phyloP scores from a whole-genome alignment of 2,888 invertebrate genomes.

The Ethmia dodecea region DNA sequence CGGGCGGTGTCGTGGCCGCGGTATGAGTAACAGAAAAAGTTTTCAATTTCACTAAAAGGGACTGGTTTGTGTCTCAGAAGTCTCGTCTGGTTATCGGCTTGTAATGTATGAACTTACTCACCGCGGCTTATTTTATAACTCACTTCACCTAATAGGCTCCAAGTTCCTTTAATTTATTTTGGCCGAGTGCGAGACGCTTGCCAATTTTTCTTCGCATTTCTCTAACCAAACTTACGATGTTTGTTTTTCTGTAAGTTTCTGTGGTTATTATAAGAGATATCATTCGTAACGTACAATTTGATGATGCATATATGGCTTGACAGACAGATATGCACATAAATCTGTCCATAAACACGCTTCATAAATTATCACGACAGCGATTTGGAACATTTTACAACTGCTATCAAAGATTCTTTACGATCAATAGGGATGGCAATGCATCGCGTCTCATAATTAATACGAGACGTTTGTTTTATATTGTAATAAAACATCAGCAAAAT shows the following conservation, averaged over 20 bases:
- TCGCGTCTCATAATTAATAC: conserved; percentile 70
- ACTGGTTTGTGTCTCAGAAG: conserved; percentile 77
- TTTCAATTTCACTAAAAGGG: conserved; percentile 79
- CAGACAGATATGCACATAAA: conserved; percentile 61
- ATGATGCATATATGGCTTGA: conserved; percentile 12
- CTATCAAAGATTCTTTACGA: conserved; percentile 73
- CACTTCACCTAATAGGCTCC: conserved; percentile 72
- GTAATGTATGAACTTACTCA: conserved; percentile 76
- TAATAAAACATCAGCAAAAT: conserved; percentile 68
- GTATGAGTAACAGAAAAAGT: conserved; percentile 77
- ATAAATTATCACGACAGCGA: conserved; percentile 75
- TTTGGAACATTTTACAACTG: conserved; percentile 74
- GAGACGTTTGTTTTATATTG: conserved; percentile 75
- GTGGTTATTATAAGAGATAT: too few relatives aligned
- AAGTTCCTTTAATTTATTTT: conserved; percentile 67
- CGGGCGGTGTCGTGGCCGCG: conserved; percentile 65
- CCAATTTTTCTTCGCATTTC: conserved; percentile 42
- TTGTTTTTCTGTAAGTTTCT: background rate
- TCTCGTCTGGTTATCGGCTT: conserved; percentile 78
- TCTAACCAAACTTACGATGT: background rate
- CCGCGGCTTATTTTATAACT: conserved; percentile 74
- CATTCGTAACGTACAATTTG: background rate
- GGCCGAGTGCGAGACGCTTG: conserved; percentile 39
- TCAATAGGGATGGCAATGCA: conserved; percentile 64
- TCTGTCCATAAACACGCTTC: conserved; percentile 71